Evolutionary conservation across 2,888 invertebrate species (phyloP).

Genomic region (Zonitis immaculata): DNA sequence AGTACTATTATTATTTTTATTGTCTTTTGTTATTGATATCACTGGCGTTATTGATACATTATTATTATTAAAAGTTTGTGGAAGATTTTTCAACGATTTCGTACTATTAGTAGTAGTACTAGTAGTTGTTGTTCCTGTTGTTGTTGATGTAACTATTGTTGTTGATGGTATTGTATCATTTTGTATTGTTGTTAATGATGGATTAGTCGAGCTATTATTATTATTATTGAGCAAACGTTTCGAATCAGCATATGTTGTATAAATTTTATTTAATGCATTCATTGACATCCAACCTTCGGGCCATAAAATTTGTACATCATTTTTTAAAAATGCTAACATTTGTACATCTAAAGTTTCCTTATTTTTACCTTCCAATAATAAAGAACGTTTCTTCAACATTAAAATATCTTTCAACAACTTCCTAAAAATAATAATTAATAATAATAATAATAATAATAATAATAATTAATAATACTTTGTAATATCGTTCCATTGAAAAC

Average conservation of each 20-base stretch:
- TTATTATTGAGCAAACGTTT: slow-evolving; percentile 8
- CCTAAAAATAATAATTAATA: slow-evolving; percentile 25
- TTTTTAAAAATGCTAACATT: slow-evolving; percentile 49
- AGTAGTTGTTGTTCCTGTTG: background rate
- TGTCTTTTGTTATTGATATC: slow-evolving; percentile 6
- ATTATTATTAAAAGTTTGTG: slow-evolving; percentile 15
- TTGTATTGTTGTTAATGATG: background rate
- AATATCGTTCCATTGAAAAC: slow-evolving; percentile 69
- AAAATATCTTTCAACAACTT: slow-evolving; percentile 42
- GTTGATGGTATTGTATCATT: background rate
- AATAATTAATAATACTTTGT: slow-evolving; percentile 51
- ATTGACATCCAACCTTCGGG: slow-evolving; percentile 55
- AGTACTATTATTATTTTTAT: slow-evolving; percentile 3
- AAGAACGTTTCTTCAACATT: slow-evolving; percentile 39
- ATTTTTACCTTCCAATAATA: slow-evolving; percentile 41
- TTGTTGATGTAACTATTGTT: background rate
- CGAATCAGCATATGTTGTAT: slow-evolving; percentile 21
- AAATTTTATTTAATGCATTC: slow-evolving; percentile 40
- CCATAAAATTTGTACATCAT: slow-evolving; percentile 52
- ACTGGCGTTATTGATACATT: slow-evolving; percentile 21
- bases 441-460: background rate
- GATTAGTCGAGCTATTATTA: background rate
- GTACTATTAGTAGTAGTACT: background rate
- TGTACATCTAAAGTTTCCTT: slow-evolving; percentile 52
- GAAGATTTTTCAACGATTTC: slow-evolving; percentile 14